Conservation (phyloP, 2,113 vertebrate genomes). For the Archilochus colubris region DNA sequence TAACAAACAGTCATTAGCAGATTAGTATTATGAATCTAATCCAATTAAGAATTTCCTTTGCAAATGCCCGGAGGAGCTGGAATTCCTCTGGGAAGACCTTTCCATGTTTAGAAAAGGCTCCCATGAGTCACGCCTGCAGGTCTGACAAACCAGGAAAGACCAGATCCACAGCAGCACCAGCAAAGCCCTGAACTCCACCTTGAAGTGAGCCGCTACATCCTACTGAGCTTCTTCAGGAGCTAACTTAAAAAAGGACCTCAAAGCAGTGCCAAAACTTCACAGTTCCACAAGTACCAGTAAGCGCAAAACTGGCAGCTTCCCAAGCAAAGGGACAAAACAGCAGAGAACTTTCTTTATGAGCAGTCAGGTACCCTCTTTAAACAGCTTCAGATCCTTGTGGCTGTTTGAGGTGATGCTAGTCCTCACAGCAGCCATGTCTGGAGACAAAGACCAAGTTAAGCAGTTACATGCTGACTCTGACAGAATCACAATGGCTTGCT, state of each 20-base stretch:
- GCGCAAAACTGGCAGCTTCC: background rate
- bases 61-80: constrained; percentile 58
- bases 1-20: constrained; percentile 61
- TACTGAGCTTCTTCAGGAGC: background rate
- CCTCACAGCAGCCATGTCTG: background rate
- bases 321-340: background rate
- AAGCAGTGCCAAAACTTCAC: background rate
- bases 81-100: constrained; percentile 65
- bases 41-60: constrained; percentile 69
- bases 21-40: constrained; percentile 65
- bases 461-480: background rate
- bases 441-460: background rate
- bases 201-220: background rate
- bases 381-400: background rate
- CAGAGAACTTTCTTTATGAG: background rate
- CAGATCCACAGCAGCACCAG: constrained; percentile 15
- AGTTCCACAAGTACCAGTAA: background rate
- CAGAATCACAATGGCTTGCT: background rate
- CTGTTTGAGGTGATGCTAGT: background rate
- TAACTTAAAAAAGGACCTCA: background rate
- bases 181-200: background rate
- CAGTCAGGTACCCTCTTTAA: background rate
- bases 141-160: constrained; percentile 53
- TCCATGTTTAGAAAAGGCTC: constrained; percentile 49
- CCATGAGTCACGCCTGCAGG: constrained; percentile 36